Percentiles rank a stretch among this genome's conserved stretches.
phyloP scores from a whole-genome alignment of 2,888 invertebrate genomes.

The Ormia ochracea region DNA sequence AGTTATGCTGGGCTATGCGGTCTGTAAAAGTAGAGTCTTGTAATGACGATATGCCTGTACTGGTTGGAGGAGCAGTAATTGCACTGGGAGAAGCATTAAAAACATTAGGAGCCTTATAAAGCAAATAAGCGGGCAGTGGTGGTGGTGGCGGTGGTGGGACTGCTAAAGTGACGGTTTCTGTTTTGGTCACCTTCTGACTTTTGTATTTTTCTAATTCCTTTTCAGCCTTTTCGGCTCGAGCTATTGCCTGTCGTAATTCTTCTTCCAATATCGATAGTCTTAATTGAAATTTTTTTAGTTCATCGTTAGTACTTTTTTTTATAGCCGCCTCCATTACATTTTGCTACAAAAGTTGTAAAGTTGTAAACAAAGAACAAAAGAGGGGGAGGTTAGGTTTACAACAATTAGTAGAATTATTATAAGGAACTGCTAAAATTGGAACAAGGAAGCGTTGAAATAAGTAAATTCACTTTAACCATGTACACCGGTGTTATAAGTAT shows the following conservation, averaged over 20 bases:
- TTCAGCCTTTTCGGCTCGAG: conserved; percentile 79
- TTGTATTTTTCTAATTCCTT: conserved; percentile 73
- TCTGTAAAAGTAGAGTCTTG: conserved; percentile 65
- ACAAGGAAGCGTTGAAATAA: conserved; percentile 26
- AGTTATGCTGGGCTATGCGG: conserved; percentile 68
- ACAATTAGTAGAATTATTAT: conserved; percentile 71
- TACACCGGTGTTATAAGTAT: no score
- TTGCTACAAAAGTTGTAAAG: conserved; percentile 73
- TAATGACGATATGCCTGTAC: not conserved
- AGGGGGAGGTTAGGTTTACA: conserved; percentile 62
- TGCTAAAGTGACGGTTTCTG: conserved; percentile 70
- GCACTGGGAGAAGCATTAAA: conserved; percentile 16
- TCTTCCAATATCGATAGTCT: conserved; percentile 79
- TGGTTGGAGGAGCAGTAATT: not conserved
- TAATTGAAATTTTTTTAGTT: conserved; percentile 79
- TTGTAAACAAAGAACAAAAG: conserved; percentile 61
- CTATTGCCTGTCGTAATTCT: conserved; percentile 78
- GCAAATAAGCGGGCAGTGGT: conserved; percentile 71
- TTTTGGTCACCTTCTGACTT: conserved; percentile 55
- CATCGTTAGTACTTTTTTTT: conserved; percentile 78
- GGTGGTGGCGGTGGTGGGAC: conserved; percentile 75
- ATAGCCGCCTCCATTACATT: conserved; percentile 79
- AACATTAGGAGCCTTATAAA: conserved; percentile 66
- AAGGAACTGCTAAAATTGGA: conserved; percentile 62
- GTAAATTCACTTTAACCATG: conserved; percentile 48